Evolutionary conservation across 1,140 invertebrate genomes (phyloP), one percentile per base, ranked within the genome.

Genomic region (Brachionus paranguensis): DNA sequence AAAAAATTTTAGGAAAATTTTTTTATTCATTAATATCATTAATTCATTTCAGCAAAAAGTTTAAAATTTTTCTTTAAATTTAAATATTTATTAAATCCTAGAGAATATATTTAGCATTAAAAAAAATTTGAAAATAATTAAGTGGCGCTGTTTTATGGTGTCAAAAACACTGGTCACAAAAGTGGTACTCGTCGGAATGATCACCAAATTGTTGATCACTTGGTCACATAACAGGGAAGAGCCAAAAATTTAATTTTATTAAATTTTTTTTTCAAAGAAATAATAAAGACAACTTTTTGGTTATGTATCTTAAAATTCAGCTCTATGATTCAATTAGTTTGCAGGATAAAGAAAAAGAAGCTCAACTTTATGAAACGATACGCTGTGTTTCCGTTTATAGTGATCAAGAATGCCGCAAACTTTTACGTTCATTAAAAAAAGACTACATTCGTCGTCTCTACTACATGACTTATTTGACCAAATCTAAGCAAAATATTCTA

Each of bases 261-360:
- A 12, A 29, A 12, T 83, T 45, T 27, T 60, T 27, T 24, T 20
- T 27, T 76, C 76, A 29, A 53, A 70, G 47, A 7, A 50, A 64
- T 60, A 20, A 91, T 86, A 89, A 91, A 86, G 92, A 93, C 85
- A 92, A 92, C 85, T 92, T 93, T 86, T 87, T 94, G 17, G 91
- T 93, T 45, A 91, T 92, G 14, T 92, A 95, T 86, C 90, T 95
- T 20, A 91, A 93, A 86, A 91, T 94, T 11, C 94, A 96, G 88
- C 89, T 96, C 84, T 94, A 95, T 11, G 95, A 96, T 89, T 94
- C 95, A 64, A 93, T 95, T 41, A 95, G 95, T 88, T 90, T 95
- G 60, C 93, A 94, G 86, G 92, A 96, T 87, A 92, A 93, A 86
- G 92, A 93, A 29, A 89, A 93, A 47, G 93, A 94, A 65, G 94